phyloP scores from a whole-genome alignment of 2,888 invertebrate species.

The Nymphalis urticae region DNA sequence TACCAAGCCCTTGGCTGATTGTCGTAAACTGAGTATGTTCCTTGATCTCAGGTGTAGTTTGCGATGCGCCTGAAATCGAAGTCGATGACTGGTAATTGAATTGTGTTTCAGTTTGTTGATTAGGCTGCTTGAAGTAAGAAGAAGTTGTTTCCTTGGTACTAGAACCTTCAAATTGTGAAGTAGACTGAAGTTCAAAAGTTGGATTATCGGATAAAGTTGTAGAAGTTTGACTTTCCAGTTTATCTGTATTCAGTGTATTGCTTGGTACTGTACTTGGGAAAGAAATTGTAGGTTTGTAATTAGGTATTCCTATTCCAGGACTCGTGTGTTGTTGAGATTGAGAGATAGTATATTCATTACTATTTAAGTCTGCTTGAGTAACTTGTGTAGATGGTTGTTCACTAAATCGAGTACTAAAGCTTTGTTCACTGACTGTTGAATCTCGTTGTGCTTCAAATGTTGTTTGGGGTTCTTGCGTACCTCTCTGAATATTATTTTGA shows the following conservation, averaged over 20 bases:
- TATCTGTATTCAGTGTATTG: not conserved
- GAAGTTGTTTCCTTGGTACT: conserved; percentile 12
- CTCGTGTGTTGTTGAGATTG: not conserved
- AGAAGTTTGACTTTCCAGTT: not conserved
- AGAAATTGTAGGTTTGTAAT: conserved; percentile 4
- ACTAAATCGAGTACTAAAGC: not conserved
- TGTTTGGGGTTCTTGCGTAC: not conserved
- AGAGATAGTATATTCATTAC: not conserved
- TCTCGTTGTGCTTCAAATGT: conserved; percentile 2
- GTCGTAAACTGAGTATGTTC: not conserved
- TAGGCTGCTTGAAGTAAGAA: conserved; percentile 10
- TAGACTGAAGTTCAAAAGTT: not conserved
- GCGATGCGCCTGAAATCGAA: not conserved
- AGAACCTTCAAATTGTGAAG: conserved; percentile 2
- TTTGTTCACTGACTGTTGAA: not conserved
- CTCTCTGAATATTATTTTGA: not conserved
- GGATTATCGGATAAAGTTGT: conserved; percentile 2
- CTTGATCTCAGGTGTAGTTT: not conserved
- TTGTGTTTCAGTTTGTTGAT: conserved; percentile 14
- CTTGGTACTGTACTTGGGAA: conserved; percentile 6
- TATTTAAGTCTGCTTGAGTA: not conserved
- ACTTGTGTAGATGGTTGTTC: not conserved
- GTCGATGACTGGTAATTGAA: conserved; percentile 6
- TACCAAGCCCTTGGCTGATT: not conserved
- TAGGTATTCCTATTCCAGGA: not conserved